Evolutionary conservation across 2,888 invertebrate genomes (phyloP), one percentile per base, ranked within the genome.

Genomic region (Cotesia congregata): DNA sequence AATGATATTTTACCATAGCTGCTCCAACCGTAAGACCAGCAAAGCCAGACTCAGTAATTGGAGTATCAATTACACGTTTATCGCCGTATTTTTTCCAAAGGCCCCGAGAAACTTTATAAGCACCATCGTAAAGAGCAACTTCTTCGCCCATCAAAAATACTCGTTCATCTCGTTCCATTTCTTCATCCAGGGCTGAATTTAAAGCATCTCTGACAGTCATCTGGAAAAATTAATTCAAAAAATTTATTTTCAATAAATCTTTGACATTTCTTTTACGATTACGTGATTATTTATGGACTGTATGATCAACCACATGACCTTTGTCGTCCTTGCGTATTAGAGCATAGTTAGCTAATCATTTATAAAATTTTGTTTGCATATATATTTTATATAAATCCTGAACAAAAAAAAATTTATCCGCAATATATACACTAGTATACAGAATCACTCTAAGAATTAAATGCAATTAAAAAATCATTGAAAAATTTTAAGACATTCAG

Each of bases 41-140:
- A 90, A 99, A 99, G 0, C 99, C 99, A 91, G 96, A 94, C 92
- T 99, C 99, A 0, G 99, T 98, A 87, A 99, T 99, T 5, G 99
- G 99, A 9, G 99, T 99, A 89, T 99, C 99, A 77, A 98, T 95
- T 6, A 99, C 95, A 84, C 99, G 92, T 89, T 97, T 96, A 88
- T 99, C 99, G 0, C 99, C 99, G 89, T 97, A 98, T 88, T 99
- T 99, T 90, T 98, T 98, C 97, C 97, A 98, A 12, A 99, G 91
- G 3, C 99, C 99, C 90, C 92, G 92, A 78, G 94, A 95, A 40
- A 99, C 96, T 94, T 98, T 96, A 88, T 99, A 99, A 70, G 98
- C 98, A 80, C 99, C 99, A 88, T 99, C 98, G 87, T 98, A 99
- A 90, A 96, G 94, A n/a, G 98, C 99, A 0, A 99, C 99, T 91